phyloP scores from a whole-genome alignment of 2,797 vertebrate species.

The Manis javanica region DNA sequence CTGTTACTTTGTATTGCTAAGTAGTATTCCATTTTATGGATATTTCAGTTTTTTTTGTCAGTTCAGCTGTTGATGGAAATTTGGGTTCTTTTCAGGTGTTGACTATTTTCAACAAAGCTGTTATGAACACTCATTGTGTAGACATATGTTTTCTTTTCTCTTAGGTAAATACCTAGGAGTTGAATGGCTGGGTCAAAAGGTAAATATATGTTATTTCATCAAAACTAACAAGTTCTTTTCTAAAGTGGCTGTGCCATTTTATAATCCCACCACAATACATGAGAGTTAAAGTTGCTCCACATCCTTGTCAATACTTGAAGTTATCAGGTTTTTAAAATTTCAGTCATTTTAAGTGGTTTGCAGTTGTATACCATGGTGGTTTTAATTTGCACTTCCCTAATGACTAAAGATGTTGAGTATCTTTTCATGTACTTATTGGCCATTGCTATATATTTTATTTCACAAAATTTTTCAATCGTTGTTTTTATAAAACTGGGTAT shows the following conservation, averaged over 20 bases:
- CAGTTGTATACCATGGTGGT: not conserved
- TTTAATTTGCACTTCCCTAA: conserved; percentile 9
- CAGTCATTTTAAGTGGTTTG: not conserved
- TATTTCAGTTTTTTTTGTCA: not conserved
- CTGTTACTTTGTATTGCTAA: not conserved
- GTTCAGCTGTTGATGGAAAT: not conserved
- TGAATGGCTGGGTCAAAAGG: not conserved
- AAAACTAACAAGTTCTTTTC: not conserved
- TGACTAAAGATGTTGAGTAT: not conserved
- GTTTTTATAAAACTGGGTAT: not conserved
- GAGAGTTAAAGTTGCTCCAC: not conserved
- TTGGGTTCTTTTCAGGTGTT: not conserved
- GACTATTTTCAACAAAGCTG: not conserved
- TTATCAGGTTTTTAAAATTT: not conserved
- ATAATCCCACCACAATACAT: not conserved
- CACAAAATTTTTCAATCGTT: not conserved
- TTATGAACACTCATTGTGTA: not conserved
- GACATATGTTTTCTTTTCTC: not conserved
- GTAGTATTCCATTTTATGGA: not conserved
- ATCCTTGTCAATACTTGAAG: not conserved
- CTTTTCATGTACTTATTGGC: not conserved
- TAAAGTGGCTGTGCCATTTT: not conserved
- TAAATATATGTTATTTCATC: not conserved
- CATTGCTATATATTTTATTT: not conserved
- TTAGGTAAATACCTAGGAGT: not conserved